Base-by-base conservation (phyloP, 2,888 invertebrate genomes). In the Phortica magna region DNA sequence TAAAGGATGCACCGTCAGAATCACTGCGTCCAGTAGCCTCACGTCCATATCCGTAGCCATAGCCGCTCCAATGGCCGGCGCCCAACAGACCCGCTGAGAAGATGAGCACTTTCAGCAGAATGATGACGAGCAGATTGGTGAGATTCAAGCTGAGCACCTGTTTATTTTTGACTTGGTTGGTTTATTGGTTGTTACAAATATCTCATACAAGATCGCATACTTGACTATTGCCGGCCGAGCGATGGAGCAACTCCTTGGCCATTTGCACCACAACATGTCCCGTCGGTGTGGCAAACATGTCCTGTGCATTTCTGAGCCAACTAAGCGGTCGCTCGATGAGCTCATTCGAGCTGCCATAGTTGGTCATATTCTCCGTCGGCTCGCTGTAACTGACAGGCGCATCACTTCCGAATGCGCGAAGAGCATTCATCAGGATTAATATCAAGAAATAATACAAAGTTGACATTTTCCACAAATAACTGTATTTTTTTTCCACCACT, bases 81-180 rank as follows among this genome's bases (percentile, higher is more conserved):
- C 96, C 96, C 84, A 96, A 93, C 85, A 96, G 94, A 0, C 96
- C 96, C 12, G 96, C 96, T 0, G 96, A 96, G 84, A 96, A 94
- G 79, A 97, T 95, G 7, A 97, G 92, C 0, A 96, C 96, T 92
- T 97, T 97, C 78, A 97, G 92, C 43, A 97, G 94, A 72, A 97
- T 93, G 76, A 97, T 93, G 78, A 97, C 95, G 68, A 97, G 93
- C 79, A 97, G 92, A 90, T 97, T 97, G 0, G 96, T 96, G 76
- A 97, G 91, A 92, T 97, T 97, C 74, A 97, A 92, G 84, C 96
- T 97, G 67, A 97, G 85, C 61, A 91, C 91, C 90, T 90, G 76
- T 1, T 48, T 48, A 48, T 14, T 9, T 6, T 48, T 14, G 3
- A 48, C 14, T 64, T 64, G 14, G 67, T 17, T 48, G 22, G 42